Evolutionary conservation across 2,113 vertebrate species (phyloP).

Genomic region (Leucosticte australis): DNA sequence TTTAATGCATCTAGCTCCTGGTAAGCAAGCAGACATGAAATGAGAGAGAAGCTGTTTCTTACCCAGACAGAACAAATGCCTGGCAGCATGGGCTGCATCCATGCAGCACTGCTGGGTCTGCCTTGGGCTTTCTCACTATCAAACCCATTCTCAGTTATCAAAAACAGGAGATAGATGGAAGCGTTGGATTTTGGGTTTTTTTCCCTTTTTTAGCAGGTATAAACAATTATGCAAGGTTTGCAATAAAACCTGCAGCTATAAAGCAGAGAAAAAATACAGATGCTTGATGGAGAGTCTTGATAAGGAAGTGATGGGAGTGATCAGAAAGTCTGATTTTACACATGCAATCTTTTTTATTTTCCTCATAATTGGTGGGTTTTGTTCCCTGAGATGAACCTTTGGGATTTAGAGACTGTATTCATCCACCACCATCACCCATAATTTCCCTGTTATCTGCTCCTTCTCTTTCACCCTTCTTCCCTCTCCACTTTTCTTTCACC

Average conservation of each 20-base stretch:
- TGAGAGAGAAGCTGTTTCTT: neutral
- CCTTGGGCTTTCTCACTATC: neutral
- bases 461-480: neutral
- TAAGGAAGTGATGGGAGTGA: neutral
- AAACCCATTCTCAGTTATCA: neutral
- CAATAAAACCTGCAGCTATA: neutral
- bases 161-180: neutral
- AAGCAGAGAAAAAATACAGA: neutral
- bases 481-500: neutral
- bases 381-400: neutral
- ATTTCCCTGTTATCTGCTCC: neutral
- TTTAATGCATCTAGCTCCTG: neutral
- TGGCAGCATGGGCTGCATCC: neutral
- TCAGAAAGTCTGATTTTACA: neutral
- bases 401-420: neutral
- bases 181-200: fast-evolving
- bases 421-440: too few relatives aligned
- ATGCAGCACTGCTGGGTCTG: neutral
- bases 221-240: neutral
- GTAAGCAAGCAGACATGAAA: neutral
- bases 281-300: fast-evolving
- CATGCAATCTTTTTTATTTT: neutral
- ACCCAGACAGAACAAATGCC: neutral
- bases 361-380: neutral
- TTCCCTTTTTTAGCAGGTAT: neutral